Percentiles rank a stretch among this genome's conserved stretches.
Conservation (phyloP, 2,888 invertebrate species). For the Geotrupes spiniger region DNA sequence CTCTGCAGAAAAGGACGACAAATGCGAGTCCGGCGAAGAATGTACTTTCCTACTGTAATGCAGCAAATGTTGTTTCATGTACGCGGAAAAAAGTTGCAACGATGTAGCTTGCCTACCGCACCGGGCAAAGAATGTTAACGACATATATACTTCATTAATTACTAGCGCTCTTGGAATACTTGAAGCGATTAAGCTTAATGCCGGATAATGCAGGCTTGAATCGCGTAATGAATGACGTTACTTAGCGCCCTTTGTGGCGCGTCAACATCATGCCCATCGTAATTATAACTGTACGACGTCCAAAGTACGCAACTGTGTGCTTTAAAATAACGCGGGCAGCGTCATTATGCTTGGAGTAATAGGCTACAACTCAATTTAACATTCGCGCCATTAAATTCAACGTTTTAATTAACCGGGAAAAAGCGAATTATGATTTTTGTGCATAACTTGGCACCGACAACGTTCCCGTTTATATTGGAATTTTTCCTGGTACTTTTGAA, state of each 20-base stretch:
- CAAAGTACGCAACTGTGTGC: background rate
- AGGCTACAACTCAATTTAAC: slow-evolving; percentile 1
- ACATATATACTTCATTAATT: slow-evolving; percentile 47
- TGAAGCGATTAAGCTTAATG: slow-evolving; percentile 44
- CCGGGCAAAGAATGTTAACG: slow-evolving; percentile 47
- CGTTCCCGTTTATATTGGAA: too few relatives aligned
- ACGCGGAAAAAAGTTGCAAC: too few relatives aligned
- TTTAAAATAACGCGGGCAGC: slow-evolving; percentile 4
- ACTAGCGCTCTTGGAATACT: slow-evolving; percentile 46
- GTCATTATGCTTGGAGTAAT: slow-evolving; percentile 3
- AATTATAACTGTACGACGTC: slow-evolving; percentile 29
- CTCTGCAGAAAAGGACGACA: too few relatives aligned
- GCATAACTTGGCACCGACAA: too few relatives aligned
- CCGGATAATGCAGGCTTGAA: slow-evolving; percentile 39
- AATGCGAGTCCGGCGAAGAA: too few relatives aligned
- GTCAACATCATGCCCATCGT: slow-evolving; percentile 32
- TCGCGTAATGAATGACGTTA: slow-evolving; percentile 38
- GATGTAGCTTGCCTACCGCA: slow-evolving; percentile 18
- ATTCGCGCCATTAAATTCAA: background rate
- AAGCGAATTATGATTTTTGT: too few relatives aligned
- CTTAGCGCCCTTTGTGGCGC: slow-evolving; percentile 34
- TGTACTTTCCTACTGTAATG: too few relatives aligned
- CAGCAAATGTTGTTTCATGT: too few relatives aligned
- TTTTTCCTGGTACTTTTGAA: too few relatives aligned
- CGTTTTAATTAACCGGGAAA: background rate